A percentile compares a stretch with the other conserved stretches of the same genome.
Conservation (phyloP, 2,888 invertebrate genomes). For the Ischnus inquisitorius region DNA sequence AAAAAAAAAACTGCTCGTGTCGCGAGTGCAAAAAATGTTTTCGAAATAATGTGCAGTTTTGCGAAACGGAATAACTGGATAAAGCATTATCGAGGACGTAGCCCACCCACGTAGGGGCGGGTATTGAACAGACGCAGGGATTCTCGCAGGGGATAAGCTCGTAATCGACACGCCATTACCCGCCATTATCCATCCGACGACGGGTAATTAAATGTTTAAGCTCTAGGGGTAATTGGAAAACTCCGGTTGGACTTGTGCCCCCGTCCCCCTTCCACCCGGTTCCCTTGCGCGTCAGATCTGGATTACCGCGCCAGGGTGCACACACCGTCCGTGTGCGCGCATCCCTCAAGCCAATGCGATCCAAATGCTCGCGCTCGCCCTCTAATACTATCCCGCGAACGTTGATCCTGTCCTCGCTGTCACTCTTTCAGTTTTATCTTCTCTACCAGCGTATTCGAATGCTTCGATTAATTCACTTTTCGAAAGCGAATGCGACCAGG, state of each 20-base stretch:
- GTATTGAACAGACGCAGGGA: constrained; percentile 23
- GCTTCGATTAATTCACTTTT: not conserved
- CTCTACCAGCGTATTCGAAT: not conserved
- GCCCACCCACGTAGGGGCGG: not conserved
- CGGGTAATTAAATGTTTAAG: constrained; percentile 80
- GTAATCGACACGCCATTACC: constrained; percentile 59
- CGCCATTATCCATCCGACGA: constrained; percentile 77
- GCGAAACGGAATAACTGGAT: not conserved
- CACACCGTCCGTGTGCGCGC: not conserved
- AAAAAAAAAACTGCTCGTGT: not conserved
- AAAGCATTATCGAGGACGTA: not conserved
- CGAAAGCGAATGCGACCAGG: not conserved
- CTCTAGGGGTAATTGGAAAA: constrained; percentile 78
- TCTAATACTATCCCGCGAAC: constrained; percentile 3
- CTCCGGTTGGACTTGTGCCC: constrained; percentile 72
- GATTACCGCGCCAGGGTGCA: constrained; percentile 28
- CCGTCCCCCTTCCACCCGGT: not conserved
- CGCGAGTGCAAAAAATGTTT: not conserved
- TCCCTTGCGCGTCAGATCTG: constrained; percentile 24
- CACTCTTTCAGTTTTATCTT: not conserved
- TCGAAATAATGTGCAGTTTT: not conserved
- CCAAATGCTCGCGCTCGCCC: constrained; percentile 18
- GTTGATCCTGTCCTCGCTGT: constrained; percentile 2
- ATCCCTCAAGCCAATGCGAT: not conserved
- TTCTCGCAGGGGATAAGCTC: constrained; percentile 51